A percentile compares a stretch with the other conserved stretches of the same genome.
Conservation (phyloP, 2,888 invertebrate species). For the Caenorhabditis afra region DNA sequence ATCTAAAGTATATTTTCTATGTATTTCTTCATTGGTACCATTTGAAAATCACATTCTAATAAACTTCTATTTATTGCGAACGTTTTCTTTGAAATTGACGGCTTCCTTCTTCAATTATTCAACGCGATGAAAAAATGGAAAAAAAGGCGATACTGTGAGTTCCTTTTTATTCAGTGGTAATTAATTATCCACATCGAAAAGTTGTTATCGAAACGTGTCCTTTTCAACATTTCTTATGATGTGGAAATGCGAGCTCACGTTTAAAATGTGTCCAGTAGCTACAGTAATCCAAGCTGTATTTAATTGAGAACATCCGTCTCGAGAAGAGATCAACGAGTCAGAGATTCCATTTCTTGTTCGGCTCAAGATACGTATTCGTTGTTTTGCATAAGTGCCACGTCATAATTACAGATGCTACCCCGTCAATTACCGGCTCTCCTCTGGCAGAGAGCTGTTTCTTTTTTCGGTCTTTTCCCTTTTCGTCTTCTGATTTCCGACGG, state of each 20-base stretch:
- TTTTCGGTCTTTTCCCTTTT: background rate
- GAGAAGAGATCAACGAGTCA: too few relatives aligned
- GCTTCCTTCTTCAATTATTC: too few relatives aligned
- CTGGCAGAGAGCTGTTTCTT: background rate
- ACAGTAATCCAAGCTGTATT: too few relatives aligned
- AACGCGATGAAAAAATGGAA: background rate
- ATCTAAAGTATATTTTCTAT: slow-evolving; percentile 4
- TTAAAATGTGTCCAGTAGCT: too few relatives aligned
- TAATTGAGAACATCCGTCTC: too few relatives aligned
- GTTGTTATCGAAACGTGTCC: too few relatives aligned
- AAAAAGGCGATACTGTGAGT: too few relatives aligned
- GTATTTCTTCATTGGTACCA: slow-evolving; percentile 26
- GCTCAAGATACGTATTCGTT: background rate
- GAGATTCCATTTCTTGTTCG: too few relatives aligned
- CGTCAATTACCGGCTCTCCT: slow-evolving; percentile 2
- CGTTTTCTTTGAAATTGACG: background rate
- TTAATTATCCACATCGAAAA: too few relatives aligned
- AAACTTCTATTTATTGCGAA: background rate
- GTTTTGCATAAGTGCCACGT: background rate
- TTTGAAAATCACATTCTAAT: slow-evolving; percentile 8
- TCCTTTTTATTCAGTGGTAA: too few relatives aligned
- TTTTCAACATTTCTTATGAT: too few relatives aligned
- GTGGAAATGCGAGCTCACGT: too few relatives aligned
- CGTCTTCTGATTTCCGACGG: background rate
- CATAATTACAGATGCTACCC: background rate